Evolutionary conservation across 2,888 invertebrate genomes (phyloP).

Genomic region (Petrophora chlorosata): DNA sequence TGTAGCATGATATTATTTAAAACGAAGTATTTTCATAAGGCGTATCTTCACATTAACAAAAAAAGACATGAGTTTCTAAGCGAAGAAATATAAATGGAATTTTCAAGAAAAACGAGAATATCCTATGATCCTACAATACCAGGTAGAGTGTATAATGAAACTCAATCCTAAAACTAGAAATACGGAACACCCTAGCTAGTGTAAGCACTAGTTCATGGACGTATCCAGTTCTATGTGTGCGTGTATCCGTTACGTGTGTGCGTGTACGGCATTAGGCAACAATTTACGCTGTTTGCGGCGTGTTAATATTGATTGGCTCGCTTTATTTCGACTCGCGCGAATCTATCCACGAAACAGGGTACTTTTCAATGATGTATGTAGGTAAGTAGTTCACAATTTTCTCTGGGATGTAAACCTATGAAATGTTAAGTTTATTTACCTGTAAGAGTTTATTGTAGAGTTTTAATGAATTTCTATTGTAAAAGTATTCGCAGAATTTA

Average conservation of each 20-base stretch:
- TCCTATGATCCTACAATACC: too few species aligned
- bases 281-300: conserved; percentile 84
- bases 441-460: too few species aligned
- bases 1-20: too few species aligned
- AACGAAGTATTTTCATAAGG: too few species aligned
- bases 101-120: too few species aligned
- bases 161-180: conserved; percentile 9
- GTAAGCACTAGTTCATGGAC: conserved; percentile 58
- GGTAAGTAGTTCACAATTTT: conserved; percentile 32
- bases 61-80: too few species aligned
- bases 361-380: conserved; percentile 43
- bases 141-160: too few species aligned
- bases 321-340: conserved; percentile 82
- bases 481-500: too few species aligned
- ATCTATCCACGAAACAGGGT: conserved; percentile 72
- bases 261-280: conserved; percentile 81
- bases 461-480: too few species aligned
- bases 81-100: too few species aligned
- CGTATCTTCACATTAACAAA: too few species aligned
- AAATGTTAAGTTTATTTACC: background rate
- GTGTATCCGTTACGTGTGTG: conserved; percentile 69
- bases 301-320: conserved; percentile 84
- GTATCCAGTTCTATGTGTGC: conserved; percentile 37
- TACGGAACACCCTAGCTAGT: conserved; percentile 61
- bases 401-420: conserved; percentile 2